Evolutionary conservation across 2,797 vertebrate species (phyloP).

Genomic region (Lithobates pipiens): DNA sequence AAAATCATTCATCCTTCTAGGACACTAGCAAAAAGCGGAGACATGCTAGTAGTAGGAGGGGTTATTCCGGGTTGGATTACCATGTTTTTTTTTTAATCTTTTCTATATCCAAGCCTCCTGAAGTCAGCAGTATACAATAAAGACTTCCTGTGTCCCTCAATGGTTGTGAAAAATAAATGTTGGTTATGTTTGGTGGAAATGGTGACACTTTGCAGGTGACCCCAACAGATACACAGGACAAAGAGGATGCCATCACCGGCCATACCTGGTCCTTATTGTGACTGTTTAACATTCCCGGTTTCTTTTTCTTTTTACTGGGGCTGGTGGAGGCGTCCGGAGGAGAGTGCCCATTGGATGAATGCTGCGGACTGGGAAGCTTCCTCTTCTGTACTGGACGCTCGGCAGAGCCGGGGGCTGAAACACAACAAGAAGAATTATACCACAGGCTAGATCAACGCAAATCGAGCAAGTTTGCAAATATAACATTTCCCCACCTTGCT

Average conservation of each 20-base stretch:
- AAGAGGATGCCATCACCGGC: neutral
- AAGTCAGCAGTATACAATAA: too few relatives aligned
- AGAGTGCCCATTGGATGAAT: constrained; percentile 97
- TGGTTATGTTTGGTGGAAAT: neutral
- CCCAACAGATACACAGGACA: neutral
- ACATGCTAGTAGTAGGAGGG: too few relatives aligned
- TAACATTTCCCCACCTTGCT: too few relatives aligned
- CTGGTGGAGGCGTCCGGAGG: constrained; percentile 93
- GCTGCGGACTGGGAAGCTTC: constrained; percentile 93
- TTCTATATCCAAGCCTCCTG: too few relatives aligned
- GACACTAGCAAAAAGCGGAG: too few relatives aligned
- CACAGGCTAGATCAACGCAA: neutral
- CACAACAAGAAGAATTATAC: neutral
- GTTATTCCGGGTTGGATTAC: too few relatives aligned
- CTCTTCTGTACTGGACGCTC: constrained; percentile 90
- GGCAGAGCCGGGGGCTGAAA: constrained; percentile 85
- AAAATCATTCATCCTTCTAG: too few relatives aligned
- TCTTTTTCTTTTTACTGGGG: constrained; percentile 98
- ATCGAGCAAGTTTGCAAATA: too few relatives aligned
- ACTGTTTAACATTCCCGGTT: constrained; percentile 89
- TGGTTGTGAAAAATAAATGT: too few relatives aligned
- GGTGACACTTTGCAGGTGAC: neutral
- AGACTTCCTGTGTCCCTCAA: too few relatives aligned
- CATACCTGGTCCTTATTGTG: constrained; percentile 96
- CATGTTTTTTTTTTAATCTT: too few relatives aligned